These are phyloP conservation scores for Sorex maritimensis DNA, from an alignment of 2,797 vertebrate species.

Conservation along the genomic window DNA sequence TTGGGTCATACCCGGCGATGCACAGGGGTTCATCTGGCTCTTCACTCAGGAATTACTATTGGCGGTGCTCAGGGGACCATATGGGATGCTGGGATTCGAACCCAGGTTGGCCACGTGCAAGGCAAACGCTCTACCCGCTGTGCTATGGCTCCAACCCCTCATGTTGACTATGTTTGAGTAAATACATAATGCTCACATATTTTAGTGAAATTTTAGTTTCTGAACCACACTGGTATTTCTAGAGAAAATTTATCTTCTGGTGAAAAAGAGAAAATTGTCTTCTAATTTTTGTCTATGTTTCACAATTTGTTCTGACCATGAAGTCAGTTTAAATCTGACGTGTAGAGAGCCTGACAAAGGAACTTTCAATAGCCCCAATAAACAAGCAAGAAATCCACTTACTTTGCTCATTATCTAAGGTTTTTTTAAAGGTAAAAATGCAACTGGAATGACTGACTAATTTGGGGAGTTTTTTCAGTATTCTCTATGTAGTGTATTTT, in stretches of 20 bases:
- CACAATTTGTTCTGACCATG: neutral
- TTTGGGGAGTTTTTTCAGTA: conserved; percentile 64
- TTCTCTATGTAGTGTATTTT: conserved; percentile 81
- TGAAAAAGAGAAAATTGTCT: neutral
- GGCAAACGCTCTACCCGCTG: neutral
- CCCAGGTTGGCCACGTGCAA: too few relatives aligned
- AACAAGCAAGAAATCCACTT: neutral
- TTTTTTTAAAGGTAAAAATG: conserved; percentile 6
- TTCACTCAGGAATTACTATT: too few relatives aligned
- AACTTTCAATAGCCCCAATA: neutral
- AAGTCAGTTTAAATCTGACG: neutral
- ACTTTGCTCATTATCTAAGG: neutral
- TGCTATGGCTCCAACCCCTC: too few relatives aligned
- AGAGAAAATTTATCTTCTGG: neutral
- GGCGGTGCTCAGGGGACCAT: too few relatives aligned
- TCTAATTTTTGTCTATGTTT: neutral
- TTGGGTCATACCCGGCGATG: too few relatives aligned
- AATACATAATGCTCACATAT: too few relatives aligned
- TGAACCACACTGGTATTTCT: neutral
- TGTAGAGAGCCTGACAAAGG: neutral
- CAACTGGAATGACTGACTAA: conserved; percentile 74
- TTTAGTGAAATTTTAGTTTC: neutral
- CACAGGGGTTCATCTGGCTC: too few relatives aligned
- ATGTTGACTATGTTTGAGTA: too few relatives aligned
- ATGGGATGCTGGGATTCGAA: too few relatives aligned